These are phyloP conservation scores for Nesoenas mayeri DNA, from an alignment of 2,113 vertebrate genomes.

Conservation along the genomic window DNA sequence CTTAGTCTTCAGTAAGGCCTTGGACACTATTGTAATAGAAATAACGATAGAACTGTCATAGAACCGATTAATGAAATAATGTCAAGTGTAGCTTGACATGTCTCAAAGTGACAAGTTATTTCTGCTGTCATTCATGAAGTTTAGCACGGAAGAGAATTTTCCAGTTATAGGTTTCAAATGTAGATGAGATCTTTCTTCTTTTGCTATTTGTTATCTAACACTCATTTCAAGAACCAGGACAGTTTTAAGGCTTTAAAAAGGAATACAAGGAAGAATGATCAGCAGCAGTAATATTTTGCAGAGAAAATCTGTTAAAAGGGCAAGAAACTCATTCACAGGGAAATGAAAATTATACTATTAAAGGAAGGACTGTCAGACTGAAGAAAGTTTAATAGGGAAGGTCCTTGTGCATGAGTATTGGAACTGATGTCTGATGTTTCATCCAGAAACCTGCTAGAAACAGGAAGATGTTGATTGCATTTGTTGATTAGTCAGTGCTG, in stretches of 20 bases:
- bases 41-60: background rate
- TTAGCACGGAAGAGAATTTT: background rate
- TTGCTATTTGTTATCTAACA: background rate
- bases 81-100: background rate
- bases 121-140: constrained; percentile 2
- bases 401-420: background rate
- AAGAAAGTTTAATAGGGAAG: background rate
- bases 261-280: background rate
- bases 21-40: background rate
- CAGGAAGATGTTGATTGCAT: background rate
- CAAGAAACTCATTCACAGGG: background rate
- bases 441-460: background rate
- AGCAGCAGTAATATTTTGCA: background rate
- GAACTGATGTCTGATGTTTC: background rate
- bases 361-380: background rate
- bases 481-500: background rate
- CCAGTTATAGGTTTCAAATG: background rate
- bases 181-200: background rate
- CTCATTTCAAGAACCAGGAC: background rate
- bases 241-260: background rate
- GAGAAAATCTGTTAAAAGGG: background rate
- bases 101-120: constrained; percentile 7
- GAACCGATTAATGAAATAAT: background rate
- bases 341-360: background rate
- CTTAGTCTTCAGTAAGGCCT: background rate